Percentiles rank a stretch among this genome's conserved stretches.
Conservation (phyloP, 2,797 vertebrate genomes). For the Ataeniobius toweri region DNA sequence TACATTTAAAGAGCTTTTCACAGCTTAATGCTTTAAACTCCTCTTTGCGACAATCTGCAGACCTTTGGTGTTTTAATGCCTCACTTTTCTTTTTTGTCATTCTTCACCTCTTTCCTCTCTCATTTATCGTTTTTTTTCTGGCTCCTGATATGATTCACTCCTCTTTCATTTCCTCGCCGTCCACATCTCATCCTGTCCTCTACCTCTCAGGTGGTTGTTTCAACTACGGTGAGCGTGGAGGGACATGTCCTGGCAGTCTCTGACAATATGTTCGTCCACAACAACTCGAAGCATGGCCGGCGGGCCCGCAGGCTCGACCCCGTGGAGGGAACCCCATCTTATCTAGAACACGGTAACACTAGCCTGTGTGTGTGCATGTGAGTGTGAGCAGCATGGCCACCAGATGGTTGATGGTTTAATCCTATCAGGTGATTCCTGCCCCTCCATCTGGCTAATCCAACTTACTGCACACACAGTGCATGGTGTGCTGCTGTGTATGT, state of each 20-base stretch:
- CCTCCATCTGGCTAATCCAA: conserved; percentile 97
- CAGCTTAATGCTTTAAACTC: conserved; percentile 60
- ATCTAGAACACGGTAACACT: conserved; percentile 95
- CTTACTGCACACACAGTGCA: conserved; percentile 72
- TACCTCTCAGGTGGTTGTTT: conserved; percentile 90
- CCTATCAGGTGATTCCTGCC: conserved; percentile 97
- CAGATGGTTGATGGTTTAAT: conserved; percentile 99
- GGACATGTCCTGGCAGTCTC: conserved; percentile 97
- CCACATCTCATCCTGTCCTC: conserved; percentile 1
- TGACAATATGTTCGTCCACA: conserved; percentile 99
- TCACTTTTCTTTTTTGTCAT: conserved; percentile 3
- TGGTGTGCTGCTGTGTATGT: conserved; percentile 35
- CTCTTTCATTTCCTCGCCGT: conserved; percentile 1
- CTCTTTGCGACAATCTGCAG: conserved; percentile 33
- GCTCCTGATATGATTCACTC: not conserved
- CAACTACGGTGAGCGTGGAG: conserved; percentile 96
- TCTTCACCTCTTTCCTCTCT: not conserved
- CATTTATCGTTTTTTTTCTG: not conserved
- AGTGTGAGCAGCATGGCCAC: conserved; percentile 74
- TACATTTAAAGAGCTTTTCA: conserved; percentile 71
- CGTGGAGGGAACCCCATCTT: conserved; percentile 94
- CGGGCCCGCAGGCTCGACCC: conserved; percentile 96
- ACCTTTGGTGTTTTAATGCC: conserved; percentile 42
- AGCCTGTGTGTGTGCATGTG: conserved; percentile 32
- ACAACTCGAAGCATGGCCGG: conserved; percentile 98